Percentiles rank a stretch among this genome's conserved stretches.
Evolutionary conservation across 2,113 vertebrate species (phyloP).

Genomic region (Corythaeola cristata): DNA sequence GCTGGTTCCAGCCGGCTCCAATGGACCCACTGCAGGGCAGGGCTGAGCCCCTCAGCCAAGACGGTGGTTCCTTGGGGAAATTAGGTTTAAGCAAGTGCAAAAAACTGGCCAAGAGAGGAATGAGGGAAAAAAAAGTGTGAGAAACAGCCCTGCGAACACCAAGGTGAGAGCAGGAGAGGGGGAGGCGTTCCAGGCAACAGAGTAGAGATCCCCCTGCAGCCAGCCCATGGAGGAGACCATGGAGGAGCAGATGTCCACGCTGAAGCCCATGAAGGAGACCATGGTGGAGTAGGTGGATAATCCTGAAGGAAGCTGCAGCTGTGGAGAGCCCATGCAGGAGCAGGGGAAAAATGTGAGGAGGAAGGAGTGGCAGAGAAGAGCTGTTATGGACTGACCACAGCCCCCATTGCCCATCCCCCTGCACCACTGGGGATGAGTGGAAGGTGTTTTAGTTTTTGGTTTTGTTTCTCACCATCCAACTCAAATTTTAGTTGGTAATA

Average conservation of each 20-base stretch:
- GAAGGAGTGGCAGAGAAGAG: not conserved
- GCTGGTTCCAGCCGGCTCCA: not conserved
- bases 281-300: not conserved
- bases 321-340: not conserved
- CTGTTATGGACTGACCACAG: no score
- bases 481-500: not conserved
- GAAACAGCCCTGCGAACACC: not conserved
- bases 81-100: not conserved
- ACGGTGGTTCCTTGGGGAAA: accelerated
- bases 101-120: not conserved
- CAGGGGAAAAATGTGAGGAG: not conserved
- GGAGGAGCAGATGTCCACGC: not conserved
- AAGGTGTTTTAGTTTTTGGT: not conserved
- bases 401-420: not conserved
- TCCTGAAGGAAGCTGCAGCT: not conserved
- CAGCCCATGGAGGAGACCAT: not conserved
- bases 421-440: accelerated
- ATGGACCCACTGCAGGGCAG: accelerated
- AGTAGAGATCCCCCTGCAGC: not conserved
- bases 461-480: not conserved
- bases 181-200: accelerated
- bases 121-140: not conserved
- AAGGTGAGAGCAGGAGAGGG: not conserved
- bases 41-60: not conserved
- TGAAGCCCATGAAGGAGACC: not conserved